Base-by-base conservation (phyloP, 2,113 vertebrate species). In the Rousettus leschenaultii region DNA sequence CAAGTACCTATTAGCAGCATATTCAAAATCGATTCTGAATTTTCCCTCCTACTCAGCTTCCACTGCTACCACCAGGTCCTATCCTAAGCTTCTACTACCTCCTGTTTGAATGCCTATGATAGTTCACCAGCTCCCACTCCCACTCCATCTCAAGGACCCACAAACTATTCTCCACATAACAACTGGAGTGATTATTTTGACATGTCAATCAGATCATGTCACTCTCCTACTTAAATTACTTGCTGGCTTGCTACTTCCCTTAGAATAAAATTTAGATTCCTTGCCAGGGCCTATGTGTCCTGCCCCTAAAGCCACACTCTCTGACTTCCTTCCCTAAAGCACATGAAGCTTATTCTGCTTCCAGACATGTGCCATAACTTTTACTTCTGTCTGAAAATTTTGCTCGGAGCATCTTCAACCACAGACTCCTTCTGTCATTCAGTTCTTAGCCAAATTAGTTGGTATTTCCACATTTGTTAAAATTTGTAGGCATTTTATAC, bases 151-250 rank as follows among this genome's bases (percentile, higher is more conserved):
- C 21, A 10, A 33, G 9, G 0, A 2, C 48, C 28, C 24, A 45
- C 15, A 35, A 35, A 9, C 61, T 53, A 0, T 91, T 38, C 15
- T 61, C n/a, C 3, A 7, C 7, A 2, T 4, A 82, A 38, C 40
- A 86, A 6, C 15, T 84, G 33, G 30, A 16, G 28, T n/a, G n/a
- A 91, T 82, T 16, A 83, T 61, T 79, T 78, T 78, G 87, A 38
- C 11, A 35, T 13, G 4, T 55, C 65, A 61, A 24, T 21, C 40
- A 61, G 8, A 43, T 70, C 16, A 57, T 18, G 11, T 80, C 6
- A 61, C 75, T 68, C 61, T 55, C 55, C 0, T 4, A 48, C 10
- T 92, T 85, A 78, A 89, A 88, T 73, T 78, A 35, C 68, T 13
- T 15, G 45, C 12, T 82, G 59, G n/a, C 19, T 80, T 43, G 43